Evolutionary conservation across 2,113 vertebrate species (phyloP).

Genomic region (Xiphophorus maculatus): DNA sequence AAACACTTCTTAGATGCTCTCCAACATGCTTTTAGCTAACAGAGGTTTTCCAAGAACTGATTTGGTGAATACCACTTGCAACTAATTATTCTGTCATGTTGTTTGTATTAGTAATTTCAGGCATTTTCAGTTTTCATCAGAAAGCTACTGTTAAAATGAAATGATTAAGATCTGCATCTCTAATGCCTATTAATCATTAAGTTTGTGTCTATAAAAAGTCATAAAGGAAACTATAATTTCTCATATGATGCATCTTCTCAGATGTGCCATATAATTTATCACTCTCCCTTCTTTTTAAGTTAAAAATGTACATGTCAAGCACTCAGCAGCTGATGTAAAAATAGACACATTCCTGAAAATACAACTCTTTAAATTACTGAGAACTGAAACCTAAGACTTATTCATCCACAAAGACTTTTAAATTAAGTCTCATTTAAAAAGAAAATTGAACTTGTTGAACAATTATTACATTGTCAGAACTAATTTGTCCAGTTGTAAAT

Average conservation of each 20-base stretch:
- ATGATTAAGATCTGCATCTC: background rate
- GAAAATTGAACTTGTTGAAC: no score
- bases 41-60: conserved; percentile 49
- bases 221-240: background rate
- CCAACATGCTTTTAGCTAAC: conserved; percentile 51
- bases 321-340: background rate
- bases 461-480: background rate
- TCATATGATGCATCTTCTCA: background rate
- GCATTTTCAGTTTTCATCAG: conserved; percentile 4
- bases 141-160: background rate
- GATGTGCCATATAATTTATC: background rate
- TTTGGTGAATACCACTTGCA: conserved; percentile 30
- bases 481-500: conserved; percentile 4
- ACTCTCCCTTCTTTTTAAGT: background rate
- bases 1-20: conserved; percentile 56
- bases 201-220: background rate
- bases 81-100: conserved; percentile 21
- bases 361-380: no score
- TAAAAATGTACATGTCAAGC: background rate
- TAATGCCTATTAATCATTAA: background rate
- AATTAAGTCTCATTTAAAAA: background rate
- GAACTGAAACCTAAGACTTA: no score
- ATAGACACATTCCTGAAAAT: background rate
- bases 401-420: no score
- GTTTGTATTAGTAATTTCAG: background rate